Evolutionary conservation across 2,888 invertebrate species (phyloP).

Genomic region (Phengaris alcon): DNA sequence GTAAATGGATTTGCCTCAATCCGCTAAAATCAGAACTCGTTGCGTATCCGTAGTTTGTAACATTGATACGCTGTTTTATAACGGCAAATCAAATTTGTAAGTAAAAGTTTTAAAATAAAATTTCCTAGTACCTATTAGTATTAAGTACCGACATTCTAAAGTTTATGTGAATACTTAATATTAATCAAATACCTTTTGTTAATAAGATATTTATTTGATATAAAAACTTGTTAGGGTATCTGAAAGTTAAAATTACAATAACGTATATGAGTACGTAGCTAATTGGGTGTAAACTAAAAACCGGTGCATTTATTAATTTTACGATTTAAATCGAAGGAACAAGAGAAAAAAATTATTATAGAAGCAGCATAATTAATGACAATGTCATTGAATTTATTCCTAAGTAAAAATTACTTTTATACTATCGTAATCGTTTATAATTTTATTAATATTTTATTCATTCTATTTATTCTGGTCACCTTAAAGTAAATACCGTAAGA

Average conservation of each 20-base stretch:
- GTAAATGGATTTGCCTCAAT: no score
- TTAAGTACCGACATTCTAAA: neutral
- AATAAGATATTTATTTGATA: neutral
- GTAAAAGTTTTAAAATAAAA: neutral
- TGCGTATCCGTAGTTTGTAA: neutral
- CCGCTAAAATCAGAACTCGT: neutral
- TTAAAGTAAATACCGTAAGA: no score
- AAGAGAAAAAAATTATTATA: neutral
- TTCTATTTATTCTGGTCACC: no score
- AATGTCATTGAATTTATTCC: no score
- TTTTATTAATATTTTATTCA: no score
- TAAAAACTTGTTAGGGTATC: neutral
- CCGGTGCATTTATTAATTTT: constrained; percentile 1
- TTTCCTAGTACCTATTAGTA: neutral
- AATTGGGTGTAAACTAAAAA: neutral
- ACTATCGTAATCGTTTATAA: no score
- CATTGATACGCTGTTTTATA: neutral
- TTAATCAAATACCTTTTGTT: neutral
- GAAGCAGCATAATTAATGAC: neutral
- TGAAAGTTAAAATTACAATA: neutral
- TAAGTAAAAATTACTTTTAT: no score
- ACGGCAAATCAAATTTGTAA: neutral
- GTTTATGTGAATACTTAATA: neutral
- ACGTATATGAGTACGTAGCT: neutral
- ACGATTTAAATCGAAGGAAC: neutral